Base-by-base conservation (phyloP, 37 sponge, comb jelly and placozoan genomes). In the Beroe forskalii region DNA sequence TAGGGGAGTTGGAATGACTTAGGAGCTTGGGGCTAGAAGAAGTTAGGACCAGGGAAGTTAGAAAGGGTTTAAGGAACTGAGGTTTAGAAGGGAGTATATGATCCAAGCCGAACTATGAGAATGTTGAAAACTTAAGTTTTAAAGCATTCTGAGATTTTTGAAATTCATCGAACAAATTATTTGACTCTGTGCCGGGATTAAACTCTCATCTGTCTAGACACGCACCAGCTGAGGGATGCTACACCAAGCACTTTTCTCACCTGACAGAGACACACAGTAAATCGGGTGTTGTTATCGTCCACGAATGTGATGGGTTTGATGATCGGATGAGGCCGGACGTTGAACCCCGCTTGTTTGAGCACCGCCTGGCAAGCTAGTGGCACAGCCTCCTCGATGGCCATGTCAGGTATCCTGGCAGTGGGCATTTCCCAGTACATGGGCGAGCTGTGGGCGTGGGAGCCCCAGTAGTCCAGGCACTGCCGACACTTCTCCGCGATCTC, bases 401-500 rank as follows among this genome's bases (percentile, higher is more conserved):
- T 12, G 42, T 80, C 86, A 20, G 86, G 86, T 4, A 80, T 42
- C 40, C 25, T 44, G 48, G 20, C 40, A 23, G 55, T 80, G 30
- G 86, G 86, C 86, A 80, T 80, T 1, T 35, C 40, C 86, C 86
- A 80, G 27, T 44, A 80, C 86, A 80, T 80, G 4, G 86, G 86
- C 25, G 55, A 44, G 24, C 38, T 44, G 55, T 80, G 86, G 19
- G 44, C 55, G 55, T 80, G 37, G 55, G 86, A 80, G 44, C 19
- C 35, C 86, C 86, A 80, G 24, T 38, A 43, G 1, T 80, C 86
- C 55, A 80, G 55, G 42, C 86, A 80, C 86, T 80, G 86, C 44
- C 30, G 40, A 42, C 86, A 80, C 86, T 80, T 80, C 30, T 80
- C 86, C n/a, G 86, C 86, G 12, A 80, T 80, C 55, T 80, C 86